Evolutionary conservation across 1,140 invertebrate genomes (phyloP), one percentile per base, ranked within the genome.

Genomic region (Heliothis subflexa): DNA sequence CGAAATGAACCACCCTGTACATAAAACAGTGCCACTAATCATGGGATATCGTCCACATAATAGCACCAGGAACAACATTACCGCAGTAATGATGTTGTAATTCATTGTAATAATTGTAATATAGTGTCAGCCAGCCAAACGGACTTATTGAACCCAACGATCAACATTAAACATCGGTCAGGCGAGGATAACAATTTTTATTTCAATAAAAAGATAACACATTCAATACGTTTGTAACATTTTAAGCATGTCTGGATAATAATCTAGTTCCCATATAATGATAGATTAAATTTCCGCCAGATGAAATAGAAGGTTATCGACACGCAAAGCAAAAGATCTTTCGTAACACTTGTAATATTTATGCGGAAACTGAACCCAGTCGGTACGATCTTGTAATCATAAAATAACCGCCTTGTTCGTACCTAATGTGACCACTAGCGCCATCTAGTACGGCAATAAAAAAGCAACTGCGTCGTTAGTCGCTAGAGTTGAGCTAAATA

Each of bases 41-140:
- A 71, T 50, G 28, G 68, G 50, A 55, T 71, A 55, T 71, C 50
- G 68, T 71, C 50, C 50, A 71, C 64, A 40, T 71, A 54, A 71
- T 71, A 52, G 68, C 68, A 55, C 50, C 49, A 52, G 78, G 83
- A 79, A 82, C 81, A 76, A 75, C 83, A 76, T 61, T 73, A 47
- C 61, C 66, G 73, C 75, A 61, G 78, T 86, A 86, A 85, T 87
- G 79, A 85, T 85, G 85, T 85, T 86, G 85, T 86, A 88, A 88
- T 86, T 81, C 81, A 86, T 80, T 72, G 72, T 78, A 83, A 80
- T 81, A 79, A 83, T 87, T 84, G 77, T 55, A 40, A 81, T 73
- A 9, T 62, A 66, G 11, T 61, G 12, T 11, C 59, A 70, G 45
- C 18, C 57, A 54, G 12, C 68, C 55, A 70, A 49, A 66, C 25